Base-by-base conservation (phyloP, 1,140 invertebrate genomes). In the Drosophila carrolli region DNA sequence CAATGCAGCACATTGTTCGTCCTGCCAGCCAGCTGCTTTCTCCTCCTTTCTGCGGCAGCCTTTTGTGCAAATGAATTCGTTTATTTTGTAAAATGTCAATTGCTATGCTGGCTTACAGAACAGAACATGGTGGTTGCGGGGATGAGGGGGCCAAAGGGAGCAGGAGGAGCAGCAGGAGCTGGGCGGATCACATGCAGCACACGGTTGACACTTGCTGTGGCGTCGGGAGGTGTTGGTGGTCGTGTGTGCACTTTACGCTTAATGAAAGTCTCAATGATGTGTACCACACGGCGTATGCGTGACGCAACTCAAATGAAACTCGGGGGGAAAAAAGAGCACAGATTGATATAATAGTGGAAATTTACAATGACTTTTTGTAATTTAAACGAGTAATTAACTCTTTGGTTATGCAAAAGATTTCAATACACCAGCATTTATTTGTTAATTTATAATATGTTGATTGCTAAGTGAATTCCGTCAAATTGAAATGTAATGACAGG, bases 61-160 rank as follows among this genome's bases (percentile, higher is more conserved):
- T 79, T 82, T 83, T 80, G 79, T 83, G 84, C 76, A 88, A 88
- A 88, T 88, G 84, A 88, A 83, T 88, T 83, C 83, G 83, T 88
- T 88, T 88, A 88, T 88, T 88, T 89, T 88, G 83, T 89, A 89
- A 88, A 88, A 88, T 88, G 84, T 88, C 83, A 88, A 89, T 89
- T 88, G 84, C 71, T 89, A 56, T 75, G 67, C 59, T 60, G 84
- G 80, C 67, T 71, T 71, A 71, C 51, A 48, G 54, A 44, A 71
- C 57, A 61, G 51, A 48, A 63, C 13, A 41, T 1, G 23, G 11
- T 11, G n/a, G 43, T 5, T 5, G 23, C 4, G 14, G 14, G 43
- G 32, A 9, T 40, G 59, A 19, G 40, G 51, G 46, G 67, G 23
- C 23, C 4, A 23, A 23, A 19, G 50, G 19, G 55, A 56, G 14